Evolutionary conservation across 2,888 invertebrate genomes (phyloP), one percentile per base, ranked within the genome.

Genomic region (Anoncus sp.): DNA sequence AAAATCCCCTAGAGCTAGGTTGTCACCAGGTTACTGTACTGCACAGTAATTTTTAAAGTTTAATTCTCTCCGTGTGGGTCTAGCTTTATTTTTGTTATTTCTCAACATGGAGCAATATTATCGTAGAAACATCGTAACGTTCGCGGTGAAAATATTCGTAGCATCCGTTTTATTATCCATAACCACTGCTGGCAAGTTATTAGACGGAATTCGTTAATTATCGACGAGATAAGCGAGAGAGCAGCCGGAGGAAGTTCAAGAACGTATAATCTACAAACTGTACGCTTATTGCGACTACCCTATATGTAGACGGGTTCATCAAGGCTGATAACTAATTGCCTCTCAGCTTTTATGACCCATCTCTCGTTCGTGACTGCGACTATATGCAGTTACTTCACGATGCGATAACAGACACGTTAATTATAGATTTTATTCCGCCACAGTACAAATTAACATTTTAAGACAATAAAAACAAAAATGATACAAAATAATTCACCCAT

Each of bases 261-360:
- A 31, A 67, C 67, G 59, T 12, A 47, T 31, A 63, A 38, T 7
- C 62, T 51, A 24, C 10, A 72, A 57, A 65, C 47, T 59, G 40
- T 27, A 27, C 22, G 31, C 51, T 3, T 31, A n/a, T 47, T 51
- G 18, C 22, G n/a, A n/a, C 59, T 55, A 49, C 49, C 51, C n/a
- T 60, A 62, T 62, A 65, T 65, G 59, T 63, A 73, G 59, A 74
- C 63, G 67, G 57, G 47, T 67, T 73, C 72, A 77, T 77, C 72
- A 72, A 63, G 75, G 45, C 55, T 65, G 27, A 27, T 62, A 57
- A 66, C 77, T 77, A 77, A 77, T 77, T 77, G 72, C 62, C 62
- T 47, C 55, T 27, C 31, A 14, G 49, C 43, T 77, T 63, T 5
- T 51, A 67, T 43, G 63, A 31, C 51, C 55, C 57, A 40, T 57